Evolutionary conservation across 2,113 vertebrate species (phyloP), one percentile per base, ranked within the genome.

Genomic region (Rynchops niger): DNA sequence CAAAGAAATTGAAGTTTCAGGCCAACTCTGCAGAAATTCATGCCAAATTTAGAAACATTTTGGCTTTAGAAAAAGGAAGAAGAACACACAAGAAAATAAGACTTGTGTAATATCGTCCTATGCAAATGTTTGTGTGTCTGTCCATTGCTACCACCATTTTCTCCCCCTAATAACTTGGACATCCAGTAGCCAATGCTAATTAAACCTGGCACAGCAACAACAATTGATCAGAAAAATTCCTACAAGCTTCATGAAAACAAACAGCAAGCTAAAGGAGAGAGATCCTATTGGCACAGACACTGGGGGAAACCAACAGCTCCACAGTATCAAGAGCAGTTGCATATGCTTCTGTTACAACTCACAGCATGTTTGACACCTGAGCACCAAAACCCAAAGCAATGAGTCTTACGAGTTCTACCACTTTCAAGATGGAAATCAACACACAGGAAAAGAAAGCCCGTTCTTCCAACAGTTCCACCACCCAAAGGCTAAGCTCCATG

Each of bases 31-130:
- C 58, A 94, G 78, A 91, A 94, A 88, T 91, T 72, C 12, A 20
- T 52, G 81, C 81, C 84, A 94, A 61, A 74, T 71, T 79, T 47
- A 81, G 59, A 91, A 71, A 79, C 9, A 66, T 55, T 81, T 82
- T 91, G 63, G 69, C 77, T 78, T 88, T 84, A 58, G 43, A 43
- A 76, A 79, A 87, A 76, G 43, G 43, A 82, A 96, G 71, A 79
- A 56, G 47, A 93, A 25, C 20, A 61, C 58, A 67, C 2, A 56
- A n/a, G 53, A 80, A 94, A 93, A 74, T n/a, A 79, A 74, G n/a
- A 21, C 47, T 74, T 55, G n/a, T 84, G 29, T 91, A 84, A 78
- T 22, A 49, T 91, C 66, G 69, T 65, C 15, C 34, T 43, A 6
- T 30, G 49, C 15, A 65, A 93, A 86, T 61, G 12, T 92, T 92